A percentile compares a stretch with the other conserved stretches of the same genome.
These are phyloP conservation scores for Heliocidaris tuberculata DNA, from an alignment of 35 echinoderm and acorn worm species.

Conservation along the genomic window DNA sequence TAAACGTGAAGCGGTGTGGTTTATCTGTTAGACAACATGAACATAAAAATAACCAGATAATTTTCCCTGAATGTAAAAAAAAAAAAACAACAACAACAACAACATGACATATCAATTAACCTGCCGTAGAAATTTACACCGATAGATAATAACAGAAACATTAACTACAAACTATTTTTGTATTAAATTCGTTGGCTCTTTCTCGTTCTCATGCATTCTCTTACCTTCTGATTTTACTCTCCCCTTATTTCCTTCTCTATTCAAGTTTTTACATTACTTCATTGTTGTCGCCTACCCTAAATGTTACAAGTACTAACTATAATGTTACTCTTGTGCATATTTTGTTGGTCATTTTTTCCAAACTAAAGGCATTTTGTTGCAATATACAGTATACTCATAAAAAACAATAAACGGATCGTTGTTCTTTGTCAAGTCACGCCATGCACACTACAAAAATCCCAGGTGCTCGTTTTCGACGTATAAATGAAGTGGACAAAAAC, in stretches of 20 bases:
- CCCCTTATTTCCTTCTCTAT: not conserved
- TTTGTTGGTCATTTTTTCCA: too few relatives aligned
- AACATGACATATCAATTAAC: not conserved
- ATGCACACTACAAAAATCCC: not conserved
- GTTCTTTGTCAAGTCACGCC: not conserved
- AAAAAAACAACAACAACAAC: too few relatives aligned
- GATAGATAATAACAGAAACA: not conserved
- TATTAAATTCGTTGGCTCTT: not conserved
- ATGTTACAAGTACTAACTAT: too few relatives aligned
- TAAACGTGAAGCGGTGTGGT: not conserved
- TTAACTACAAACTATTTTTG: not conserved
- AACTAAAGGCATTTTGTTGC: too few relatives aligned
- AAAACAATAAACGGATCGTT: too few relatives aligned
- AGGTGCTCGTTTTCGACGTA: not conserved
- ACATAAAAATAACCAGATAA: not conserved
- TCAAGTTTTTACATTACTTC: not conserved
- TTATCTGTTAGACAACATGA: not conserved
- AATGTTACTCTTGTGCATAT: too few relatives aligned
- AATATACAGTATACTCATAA: too few relatives aligned
- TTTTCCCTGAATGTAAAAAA: not conserved
- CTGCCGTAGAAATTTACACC: not conserved
- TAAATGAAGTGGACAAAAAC: not conserved
- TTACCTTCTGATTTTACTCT: not conserved
- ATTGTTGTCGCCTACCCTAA: not conserved
- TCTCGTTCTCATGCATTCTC: not conserved